Evolutionary conservation across 2,113 vertebrate genomes (phyloP).

Genomic region (Promerops cafer): DNA sequence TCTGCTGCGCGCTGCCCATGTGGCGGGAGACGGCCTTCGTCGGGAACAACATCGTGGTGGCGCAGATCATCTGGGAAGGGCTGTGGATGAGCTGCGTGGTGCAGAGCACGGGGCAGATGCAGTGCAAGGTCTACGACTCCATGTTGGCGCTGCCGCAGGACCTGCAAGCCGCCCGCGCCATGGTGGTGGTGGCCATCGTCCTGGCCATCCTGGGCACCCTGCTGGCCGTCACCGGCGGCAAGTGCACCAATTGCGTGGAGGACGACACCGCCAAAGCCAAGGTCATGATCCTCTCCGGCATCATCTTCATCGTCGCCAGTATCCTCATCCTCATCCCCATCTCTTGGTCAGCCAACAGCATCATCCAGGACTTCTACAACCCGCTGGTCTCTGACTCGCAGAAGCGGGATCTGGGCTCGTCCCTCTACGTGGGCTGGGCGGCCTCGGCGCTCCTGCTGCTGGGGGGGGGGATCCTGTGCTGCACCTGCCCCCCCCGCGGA

Average conservation of each 20-base stretch:
- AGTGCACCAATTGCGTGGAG: conserved; percentile 91
- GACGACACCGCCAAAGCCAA: conserved; percentile 74
- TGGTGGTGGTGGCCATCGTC: conserved; percentile 76
- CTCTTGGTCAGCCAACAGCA: conserved; percentile 79
- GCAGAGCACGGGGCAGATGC: conserved; percentile 89
- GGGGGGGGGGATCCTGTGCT: conserved; percentile 84
- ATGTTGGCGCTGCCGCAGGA: conserved; percentile 78
- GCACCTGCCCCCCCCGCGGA: conserved; percentile 68
- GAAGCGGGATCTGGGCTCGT: conserved; percentile 83
- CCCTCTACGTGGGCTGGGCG: conserved; percentile 89
- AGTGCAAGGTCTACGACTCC: conserved; percentile 88
- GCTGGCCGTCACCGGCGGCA: conserved; percentile 82
- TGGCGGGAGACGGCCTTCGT: conserved; percentile 88
- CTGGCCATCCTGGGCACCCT: conserved; percentile 75
- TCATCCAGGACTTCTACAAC: conserved; percentile 87
- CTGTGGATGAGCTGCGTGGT: conserved; percentile 94
- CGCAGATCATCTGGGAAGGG: conserved; percentile 88
- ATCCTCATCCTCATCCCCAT: conserved; percentile 82
- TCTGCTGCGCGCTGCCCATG: conserved; percentile 84
- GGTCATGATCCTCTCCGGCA: conserved; percentile 74
- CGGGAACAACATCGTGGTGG: conserved; percentile 85
- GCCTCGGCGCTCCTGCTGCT: conserved; percentile 79
- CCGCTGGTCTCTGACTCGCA: conserved; percentile 71
- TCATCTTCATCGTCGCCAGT: conserved; percentile 72
- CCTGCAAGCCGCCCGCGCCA: conserved; percentile 83